A percentile compares a stretch with the other conserved stretches of the same genome.
phyloP scores from a whole-genome alignment of 2,113 vertebrate species.

The Oryctolagus cuniculus region DNA sequence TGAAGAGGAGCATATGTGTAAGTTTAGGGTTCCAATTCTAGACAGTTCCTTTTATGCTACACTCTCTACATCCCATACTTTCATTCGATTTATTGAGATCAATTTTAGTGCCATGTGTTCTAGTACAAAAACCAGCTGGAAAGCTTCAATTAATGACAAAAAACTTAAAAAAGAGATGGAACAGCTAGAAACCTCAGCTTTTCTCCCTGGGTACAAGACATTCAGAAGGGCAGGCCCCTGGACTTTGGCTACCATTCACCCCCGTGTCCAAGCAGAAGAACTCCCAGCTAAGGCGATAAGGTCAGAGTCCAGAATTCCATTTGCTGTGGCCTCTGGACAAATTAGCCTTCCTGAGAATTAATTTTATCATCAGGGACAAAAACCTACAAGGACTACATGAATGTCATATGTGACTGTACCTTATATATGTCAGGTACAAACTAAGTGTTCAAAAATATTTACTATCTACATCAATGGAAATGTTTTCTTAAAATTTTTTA shows the following conservation, averaged over 20 bases:
- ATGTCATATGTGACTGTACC: neutral
- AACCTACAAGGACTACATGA: neutral
- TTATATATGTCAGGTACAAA: neutral
- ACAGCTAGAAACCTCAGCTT: neutral
- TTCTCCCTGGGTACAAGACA: neutral
- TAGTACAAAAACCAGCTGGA: neutral
- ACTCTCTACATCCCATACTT: neutral
- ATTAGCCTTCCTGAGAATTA: slow-evolving; percentile 11
- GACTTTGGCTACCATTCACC: neutral
- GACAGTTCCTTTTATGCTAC: neutral
- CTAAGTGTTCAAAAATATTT: neutral
- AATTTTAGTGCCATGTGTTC: neutral
- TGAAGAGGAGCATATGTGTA: neutral
- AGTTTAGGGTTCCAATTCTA: neutral
- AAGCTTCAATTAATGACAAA: slow-evolving; percentile 17
- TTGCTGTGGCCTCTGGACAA: neutral
- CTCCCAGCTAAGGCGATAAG: neutral
- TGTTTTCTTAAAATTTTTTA: slow-evolving; percentile 2
- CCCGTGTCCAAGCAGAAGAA: neutral
- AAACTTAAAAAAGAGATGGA: slow-evolving; percentile 20
- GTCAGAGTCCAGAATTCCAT: neutral
- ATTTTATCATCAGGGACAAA: slow-evolving; percentile 22
- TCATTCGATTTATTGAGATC: neutral
- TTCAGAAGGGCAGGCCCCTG: neutral
- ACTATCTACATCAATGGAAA: neutral